Base-by-base conservation (phyloP, 2,888 invertebrate species). In the Pemphredon lugubris region DNA sequence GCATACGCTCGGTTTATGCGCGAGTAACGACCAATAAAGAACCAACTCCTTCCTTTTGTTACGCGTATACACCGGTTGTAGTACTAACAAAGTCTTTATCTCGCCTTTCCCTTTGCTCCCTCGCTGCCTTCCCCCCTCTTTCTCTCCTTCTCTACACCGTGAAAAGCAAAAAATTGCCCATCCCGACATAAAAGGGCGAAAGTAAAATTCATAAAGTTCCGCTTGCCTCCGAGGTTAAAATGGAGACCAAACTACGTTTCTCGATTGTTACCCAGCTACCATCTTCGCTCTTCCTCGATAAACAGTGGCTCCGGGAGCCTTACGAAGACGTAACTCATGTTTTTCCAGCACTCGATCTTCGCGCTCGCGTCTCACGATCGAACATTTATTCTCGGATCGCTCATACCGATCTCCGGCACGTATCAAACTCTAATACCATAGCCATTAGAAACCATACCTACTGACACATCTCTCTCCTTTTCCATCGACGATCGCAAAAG, bases 21-120 rank as follows among this genome's bases (percentile, higher is more conserved):
- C 45, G 57, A 42, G 23, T 54, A 59, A 66, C 66, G 59, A 59
- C 59, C 59, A 37, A 69, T 66, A 66, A 69, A 69, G 20, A 68
- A 40, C 34, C 23, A 66, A 44, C 42, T 66, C 58, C 26, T 40
- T 16, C 20, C 48, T 37, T 18, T 42, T 54, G 26, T n/a, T 48
- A 37, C 48, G n/a, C n/a, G n/a, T n/a, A 59, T 59, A 47, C 44
- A 32, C 40, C 37, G 11, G 21, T 32, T 47, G 34, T 37, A n/a
- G n/a, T n/a, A 37, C 58, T 48, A 69, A 54, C 48, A 54, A 54
- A 58, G 47, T 71, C 57, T 58, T 58, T 69, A 58, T 58, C 51
- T 16, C n/a, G 20, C 14, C 32, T 48, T 40, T 48, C 40, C 40
- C n/a, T 23, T 40, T 13, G 13, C 21, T 11, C 40, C n/a, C 26